Conservation (phyloP, 2,113 vertebrate genomes). For the Ammodytes marinus region DNA sequence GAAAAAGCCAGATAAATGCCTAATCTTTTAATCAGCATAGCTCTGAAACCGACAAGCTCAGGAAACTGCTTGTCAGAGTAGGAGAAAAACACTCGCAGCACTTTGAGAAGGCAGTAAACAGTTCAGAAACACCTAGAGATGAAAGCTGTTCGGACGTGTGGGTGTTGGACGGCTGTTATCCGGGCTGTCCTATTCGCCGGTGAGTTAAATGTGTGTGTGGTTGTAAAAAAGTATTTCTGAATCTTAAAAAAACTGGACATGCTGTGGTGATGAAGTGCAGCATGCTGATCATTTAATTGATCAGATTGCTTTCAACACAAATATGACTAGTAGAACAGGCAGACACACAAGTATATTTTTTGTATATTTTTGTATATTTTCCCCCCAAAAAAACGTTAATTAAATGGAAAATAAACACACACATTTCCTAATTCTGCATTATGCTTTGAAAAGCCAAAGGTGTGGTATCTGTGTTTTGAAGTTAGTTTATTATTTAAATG, state of each 20-base stretch:
- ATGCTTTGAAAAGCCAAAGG: too few relatives aligned
- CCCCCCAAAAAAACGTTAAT: too few relatives aligned
- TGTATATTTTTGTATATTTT: too few relatives aligned
- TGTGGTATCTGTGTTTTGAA: too few relatives aligned
- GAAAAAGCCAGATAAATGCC: background rate
- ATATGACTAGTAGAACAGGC: too few relatives aligned
- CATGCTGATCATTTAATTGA: background rate
- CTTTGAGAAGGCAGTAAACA: background rate
- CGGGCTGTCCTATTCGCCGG: constrained; percentile 59
- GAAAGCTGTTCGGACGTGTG: constrained; percentile 6
- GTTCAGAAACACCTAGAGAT: constrained; percentile 17
- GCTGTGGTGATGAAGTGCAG: background rate
- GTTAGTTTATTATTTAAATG: too few relatives aligned
- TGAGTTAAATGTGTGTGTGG: constrained; percentile 59
- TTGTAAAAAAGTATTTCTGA: background rate
- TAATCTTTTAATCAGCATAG: constrained; percentile 53
- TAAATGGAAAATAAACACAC: too few relatives aligned
- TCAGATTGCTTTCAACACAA: too few relatives aligned
- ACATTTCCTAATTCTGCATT: too few relatives aligned
- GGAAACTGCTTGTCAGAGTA: constrained; percentile 58
- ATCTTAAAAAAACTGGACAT: fast-evolving
- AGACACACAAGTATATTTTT: too few relatives aligned
- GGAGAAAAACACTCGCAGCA: background rate
- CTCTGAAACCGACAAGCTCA: constrained; percentile 53
- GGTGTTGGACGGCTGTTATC: constrained; percentile 26